Percentiles rank a stretch among this genome's conserved stretches.
Conservation (phyloP, 2,888 invertebrate species). For the Phortica magna region DNA sequence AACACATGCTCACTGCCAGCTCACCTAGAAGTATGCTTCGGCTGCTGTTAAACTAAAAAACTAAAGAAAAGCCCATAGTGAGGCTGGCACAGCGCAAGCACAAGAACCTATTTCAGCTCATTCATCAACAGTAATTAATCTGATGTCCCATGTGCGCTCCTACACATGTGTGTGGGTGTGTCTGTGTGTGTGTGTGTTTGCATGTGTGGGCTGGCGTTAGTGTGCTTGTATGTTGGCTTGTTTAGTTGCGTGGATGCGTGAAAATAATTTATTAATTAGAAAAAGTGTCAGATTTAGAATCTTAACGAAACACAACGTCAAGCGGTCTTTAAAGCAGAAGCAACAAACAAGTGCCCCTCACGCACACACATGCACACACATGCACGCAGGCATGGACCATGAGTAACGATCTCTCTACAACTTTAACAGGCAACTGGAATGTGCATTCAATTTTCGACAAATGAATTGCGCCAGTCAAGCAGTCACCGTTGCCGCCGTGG, state of each 20-base stretch:
- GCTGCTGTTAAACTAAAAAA: too few relatives aligned
- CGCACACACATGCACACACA: not conserved
- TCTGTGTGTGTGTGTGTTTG: not conserved
- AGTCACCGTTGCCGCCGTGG: not conserved
- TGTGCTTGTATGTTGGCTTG: not conserved
- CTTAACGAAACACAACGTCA: not conserved
- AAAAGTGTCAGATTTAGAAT: slow-evolving; percentile 15
- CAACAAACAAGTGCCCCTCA: not conserved
- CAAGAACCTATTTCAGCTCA: not conserved
- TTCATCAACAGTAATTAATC: slow-evolving; percentile 59
- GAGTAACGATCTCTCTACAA: not conserved
- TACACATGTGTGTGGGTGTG: slow-evolving; percentile 20
- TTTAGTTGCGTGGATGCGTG: not conserved
- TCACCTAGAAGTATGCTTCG: not conserved
- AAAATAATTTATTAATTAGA: slow-evolving; percentile 22
- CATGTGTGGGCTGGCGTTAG: not conserved
- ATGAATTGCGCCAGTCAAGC: not conserved
- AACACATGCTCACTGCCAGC: not conserved
- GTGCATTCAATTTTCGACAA: not conserved
- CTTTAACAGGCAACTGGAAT: not conserved
- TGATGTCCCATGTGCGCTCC: slow-evolving; percentile 46
- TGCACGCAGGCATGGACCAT: not conserved
- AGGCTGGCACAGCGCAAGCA: too few relatives aligned
- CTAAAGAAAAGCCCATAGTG: too few relatives aligned
- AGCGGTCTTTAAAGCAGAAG: not conserved